Evolutionary conservation across 2,888 invertebrate genomes (phyloP), one percentile per base, ranked within the genome.

Genomic region (Rotaria sp.): DNA sequence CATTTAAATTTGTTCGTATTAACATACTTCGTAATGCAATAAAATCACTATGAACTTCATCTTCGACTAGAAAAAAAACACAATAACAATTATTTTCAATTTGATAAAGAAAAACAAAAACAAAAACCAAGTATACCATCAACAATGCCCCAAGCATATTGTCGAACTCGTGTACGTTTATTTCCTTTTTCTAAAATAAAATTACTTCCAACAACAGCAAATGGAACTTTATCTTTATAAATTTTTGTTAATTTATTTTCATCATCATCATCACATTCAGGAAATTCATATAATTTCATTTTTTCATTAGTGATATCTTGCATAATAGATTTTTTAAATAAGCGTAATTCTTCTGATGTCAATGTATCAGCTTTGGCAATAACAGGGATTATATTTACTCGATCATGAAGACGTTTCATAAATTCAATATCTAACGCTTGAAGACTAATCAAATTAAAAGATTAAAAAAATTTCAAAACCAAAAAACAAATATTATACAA

Each of bases 251-350:
- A 92, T 91, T 95, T 96, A 87, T 91, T 92, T 88, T 94, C 95
- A 90, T 97, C 97, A 88, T 92, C 92, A 87, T 95, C 94, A 89
- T 94, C 94, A 87, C 93, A 93, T 48, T 95, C 95, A 7, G 99
- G 98, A 91, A 99, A 99, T 91, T 98, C 97, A 92, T 99, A 99
- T 90, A 99, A 96, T 92, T 96, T 96, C 90, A 99, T 98, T 93
- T 97, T 96, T 92, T 99, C 95, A 92, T 96, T 95, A 80, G 94
- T 94, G 90, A 99, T 96, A 93, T 99, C 98, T 92, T 96, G 96
- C 92, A 96, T 93, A 90, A 96, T 94, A 95, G 96, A 96, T 93
- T 96, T 96, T 92, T 99, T 99, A 91, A 99, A 99, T 89, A 95
- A 94, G 89, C 94, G 93, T 92, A 97, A 96, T 92, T 99, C 99